Evolutionary conservation across 1,140 invertebrate genomes (phyloP), one percentile per base, ranked within the genome.

Genomic region (Zaprionus tsacasi): DNA sequence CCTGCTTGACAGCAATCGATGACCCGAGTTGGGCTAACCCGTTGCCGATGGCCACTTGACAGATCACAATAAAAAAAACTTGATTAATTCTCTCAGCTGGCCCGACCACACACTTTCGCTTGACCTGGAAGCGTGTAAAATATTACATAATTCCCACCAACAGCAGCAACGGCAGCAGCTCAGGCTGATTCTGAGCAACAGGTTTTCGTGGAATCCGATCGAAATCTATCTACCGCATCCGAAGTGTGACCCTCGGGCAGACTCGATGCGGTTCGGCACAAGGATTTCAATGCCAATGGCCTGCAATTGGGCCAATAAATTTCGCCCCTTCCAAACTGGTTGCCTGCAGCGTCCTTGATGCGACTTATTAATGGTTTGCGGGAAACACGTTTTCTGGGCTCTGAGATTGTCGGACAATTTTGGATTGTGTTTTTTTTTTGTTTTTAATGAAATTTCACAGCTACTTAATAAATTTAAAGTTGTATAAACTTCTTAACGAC

Each of bases 241-340:
- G 21, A 43, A 13, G 38, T 33, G 59, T 87, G 83, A 87, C 83
- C 83, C 83, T 87, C 83, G 58, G 13, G 35, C 58, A 63, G 55
- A 12, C 27, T 40, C 33, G 40, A 35, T 35, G 48, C 38, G 40
- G 40, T 40, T 36, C n/a, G 54, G 52, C 27, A 77, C 83, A 87
- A 87, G 83, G 83, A 87, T 83, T 78, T 82, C 85, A 81, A 87
- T 89, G 83, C 85, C 83, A 87, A 83, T 88, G 83, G 85, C 85
- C 83, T 56, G 78, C 83, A 78, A 81, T 86, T 81, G 81, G 74
- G 66, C 25, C 78, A 70, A 85, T 85, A 85, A 85, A 85, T 88
- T 88, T 59, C 36, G 48, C 80, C 64, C 64, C 54, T 68, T 58
- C 48, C 35, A 68, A 87, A 87, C 83, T 80, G 83, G 82, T 88